Evolutionary conservation across 2,888 invertebrate genomes (phyloP).

Genomic region (Heliconius charithonia): DNA sequence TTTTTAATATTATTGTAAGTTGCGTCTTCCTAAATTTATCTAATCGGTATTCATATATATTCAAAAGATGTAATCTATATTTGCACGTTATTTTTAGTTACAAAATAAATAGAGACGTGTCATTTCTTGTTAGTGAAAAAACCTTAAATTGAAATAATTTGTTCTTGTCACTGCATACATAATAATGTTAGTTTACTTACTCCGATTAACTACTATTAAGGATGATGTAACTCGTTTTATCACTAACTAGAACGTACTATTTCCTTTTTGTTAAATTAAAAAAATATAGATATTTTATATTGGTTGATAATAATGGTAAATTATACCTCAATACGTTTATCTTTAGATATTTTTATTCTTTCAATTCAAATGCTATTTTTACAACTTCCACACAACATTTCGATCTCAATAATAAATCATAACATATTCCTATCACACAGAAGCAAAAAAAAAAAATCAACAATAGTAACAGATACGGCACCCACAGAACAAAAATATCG

Average conservation of each 20-base stretch:
- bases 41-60: slow-evolving; percentile 4
- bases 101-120: slow-evolving; percentile 44
- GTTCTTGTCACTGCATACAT: slow-evolving; percentile 61
- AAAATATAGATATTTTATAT: too few relatives aligned
- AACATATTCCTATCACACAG: not conserved
- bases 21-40: slow-evolving; percentile 4
- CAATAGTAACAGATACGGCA: slow-evolving; percentile 18
- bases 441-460: not conserved
- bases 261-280: not conserved
- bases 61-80: not conserved
- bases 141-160: slow-evolving; percentile 58
- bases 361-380: too few relatives aligned
- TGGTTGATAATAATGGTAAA: too few relatives aligned
- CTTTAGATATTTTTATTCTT: too few relatives aligned
- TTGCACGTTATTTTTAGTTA: slow-evolving; percentile 12
- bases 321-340: too few relatives aligned
- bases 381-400: not conserved
- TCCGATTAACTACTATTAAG: slow-evolving; percentile 64
- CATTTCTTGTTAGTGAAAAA: slow-evolving; percentile 56
- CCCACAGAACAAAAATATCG: slow-evolving; percentile 34
- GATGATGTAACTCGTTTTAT: slow-evolving; percentile 64
- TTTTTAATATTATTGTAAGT: too few relatives aligned
- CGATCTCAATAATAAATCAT: not conserved
- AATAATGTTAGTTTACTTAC: slow-evolving; percentile 64
- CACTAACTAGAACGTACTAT: slow-evolving; percentile 27